phyloP scores from a whole-genome alignment of 2,797 vertebrate genomes.

The Microtus agrestis region DNA sequence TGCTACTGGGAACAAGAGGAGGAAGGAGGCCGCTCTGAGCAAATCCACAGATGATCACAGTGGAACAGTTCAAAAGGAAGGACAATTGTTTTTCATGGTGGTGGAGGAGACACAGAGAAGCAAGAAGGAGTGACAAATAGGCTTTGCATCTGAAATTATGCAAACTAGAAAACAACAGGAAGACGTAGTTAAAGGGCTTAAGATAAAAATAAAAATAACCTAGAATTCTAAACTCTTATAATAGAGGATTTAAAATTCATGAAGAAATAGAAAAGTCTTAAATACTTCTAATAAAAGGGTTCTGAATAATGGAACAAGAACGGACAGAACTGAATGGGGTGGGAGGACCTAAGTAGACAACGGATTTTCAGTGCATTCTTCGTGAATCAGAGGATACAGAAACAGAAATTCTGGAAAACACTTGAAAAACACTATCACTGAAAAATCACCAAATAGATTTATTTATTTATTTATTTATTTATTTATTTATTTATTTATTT shows the following conservation, averaged over 20 bases:
- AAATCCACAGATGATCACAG: slow-evolving; percentile 25
- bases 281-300: slow-evolving; percentile 19
- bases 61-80: slow-evolving; percentile 51
- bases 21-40: slow-evolving; percentile 13
- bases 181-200: slow-evolving; percentile 36
- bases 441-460: background rate
- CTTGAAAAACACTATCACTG: slow-evolving; percentile 28
- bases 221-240: slow-evolving; percentile 16
- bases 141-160: slow-evolving; percentile 53
- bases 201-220: slow-evolving; percentile 55
- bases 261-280: slow-evolving; percentile 34
- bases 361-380: slow-evolving; percentile 35
- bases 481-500: background rate
- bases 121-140: slow-evolving; percentile 23
- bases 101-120: background rate
- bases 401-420: slow-evolving; percentile 11
- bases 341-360: background rate
- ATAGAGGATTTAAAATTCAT: slow-evolving; percentile 24
- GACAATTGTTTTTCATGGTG: slow-evolving; percentile 31
- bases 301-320: slow-evolving; percentile 64
- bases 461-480: background rate
- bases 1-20: slow-evolving; percentile 16
- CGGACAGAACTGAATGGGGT: background rate
- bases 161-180: slow-evolving; percentile 42
- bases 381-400: background rate